A percentile compares a stretch with the other conserved stretches of the same genome.
phyloP scores from a whole-genome alignment of 2,797 vertebrate genomes.

The Helarctos malayanus region DNA sequence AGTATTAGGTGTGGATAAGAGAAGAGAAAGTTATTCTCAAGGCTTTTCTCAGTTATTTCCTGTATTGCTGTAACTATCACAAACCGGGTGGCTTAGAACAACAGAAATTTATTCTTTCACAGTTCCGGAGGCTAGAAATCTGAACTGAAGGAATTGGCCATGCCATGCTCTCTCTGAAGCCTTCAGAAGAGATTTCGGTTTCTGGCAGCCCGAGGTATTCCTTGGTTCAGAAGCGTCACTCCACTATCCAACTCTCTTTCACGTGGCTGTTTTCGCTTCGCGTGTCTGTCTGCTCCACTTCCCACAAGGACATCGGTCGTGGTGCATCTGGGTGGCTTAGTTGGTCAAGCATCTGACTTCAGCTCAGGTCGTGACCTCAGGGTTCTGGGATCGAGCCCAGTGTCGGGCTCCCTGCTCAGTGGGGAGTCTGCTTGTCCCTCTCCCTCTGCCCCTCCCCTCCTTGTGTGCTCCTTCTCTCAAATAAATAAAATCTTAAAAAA shows the following conservation, averaged over 20 bases:
- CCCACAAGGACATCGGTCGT: not conserved
- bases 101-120: conserved; percentile 21
- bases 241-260: not conserved
- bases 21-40: conserved; percentile 4
- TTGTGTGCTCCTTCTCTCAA: not conserved
- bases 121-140: not conserved
- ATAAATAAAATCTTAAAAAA: not conserved
- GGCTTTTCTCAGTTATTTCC: not conserved
- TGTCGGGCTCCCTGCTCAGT: not conserved
- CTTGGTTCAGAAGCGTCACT: not conserved
- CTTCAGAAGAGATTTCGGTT: not conserved
- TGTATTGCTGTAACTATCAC: not conserved
- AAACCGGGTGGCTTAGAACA: not conserved
- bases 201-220: not conserved
- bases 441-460: not conserved
- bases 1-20: not conserved
- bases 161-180: not conserved
- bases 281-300: not conserved
- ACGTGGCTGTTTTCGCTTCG: not conserved
- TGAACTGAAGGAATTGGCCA: not conserved
- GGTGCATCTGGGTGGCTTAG: not conserved
- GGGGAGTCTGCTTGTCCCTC: not conserved
- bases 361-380: not conserved
- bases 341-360: not conserved
- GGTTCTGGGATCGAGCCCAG: not conserved